Conservation (phyloP, 2,113 vertebrate species). For the Calypte anna region DNA sequence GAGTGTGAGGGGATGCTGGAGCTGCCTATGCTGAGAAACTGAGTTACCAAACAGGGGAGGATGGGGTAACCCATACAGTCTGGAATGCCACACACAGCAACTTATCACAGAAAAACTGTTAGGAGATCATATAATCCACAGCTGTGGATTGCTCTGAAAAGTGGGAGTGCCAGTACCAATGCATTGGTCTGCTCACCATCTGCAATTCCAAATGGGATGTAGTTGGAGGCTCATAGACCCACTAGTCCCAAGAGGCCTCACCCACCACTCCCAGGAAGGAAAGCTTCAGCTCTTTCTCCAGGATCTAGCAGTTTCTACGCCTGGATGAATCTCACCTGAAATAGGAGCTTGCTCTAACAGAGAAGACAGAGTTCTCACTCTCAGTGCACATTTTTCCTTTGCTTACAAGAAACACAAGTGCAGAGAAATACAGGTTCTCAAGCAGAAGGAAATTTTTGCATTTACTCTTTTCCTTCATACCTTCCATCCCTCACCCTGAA, state of each 20-base stretch:
- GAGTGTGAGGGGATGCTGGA: neutral
- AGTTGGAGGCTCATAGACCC: neutral
- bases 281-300: neutral
- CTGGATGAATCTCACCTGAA: neutral
- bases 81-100: neutral
- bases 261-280: neutral
- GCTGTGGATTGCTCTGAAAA: neutral
- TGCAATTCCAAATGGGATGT: neutral
- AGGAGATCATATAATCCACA: neutral
- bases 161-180: neutral
- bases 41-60: neutral
- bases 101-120: neutral
- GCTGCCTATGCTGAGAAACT: neutral
- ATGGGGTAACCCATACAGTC: neutral
- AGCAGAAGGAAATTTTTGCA: neutral
- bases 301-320: neutral
- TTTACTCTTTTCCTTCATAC: neutral
- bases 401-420: neutral
- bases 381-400: neutral
- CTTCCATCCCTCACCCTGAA: neutral
- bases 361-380: neutral
- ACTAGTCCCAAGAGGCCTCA: fast-evolving
- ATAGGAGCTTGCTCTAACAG: neutral
- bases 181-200: neutral
- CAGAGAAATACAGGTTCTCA: neutral